Evolutionary conservation across 1,140 invertebrate genomes (phyloP).

Genomic region (Eumaeus atala): DNA sequence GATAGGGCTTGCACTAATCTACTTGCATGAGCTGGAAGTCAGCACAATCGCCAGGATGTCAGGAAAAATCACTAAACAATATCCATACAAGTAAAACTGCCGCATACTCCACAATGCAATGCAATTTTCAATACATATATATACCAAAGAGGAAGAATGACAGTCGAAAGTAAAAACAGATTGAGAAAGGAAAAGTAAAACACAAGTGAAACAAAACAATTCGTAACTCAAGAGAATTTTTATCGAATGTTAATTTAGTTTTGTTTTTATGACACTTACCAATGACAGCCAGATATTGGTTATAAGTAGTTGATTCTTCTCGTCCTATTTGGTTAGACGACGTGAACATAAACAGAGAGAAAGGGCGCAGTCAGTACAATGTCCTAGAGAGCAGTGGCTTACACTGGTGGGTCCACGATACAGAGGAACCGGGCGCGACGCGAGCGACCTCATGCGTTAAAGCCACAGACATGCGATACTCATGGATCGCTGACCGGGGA

Average conservation of each 20-base stretch:
- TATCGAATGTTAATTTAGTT: constrained; percentile 68
- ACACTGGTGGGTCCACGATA: constrained; percentile 47
- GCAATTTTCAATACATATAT: constrained; percentile 65
- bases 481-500: too few relatives aligned
- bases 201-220: constrained; percentile 35
- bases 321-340: constrained; percentile 81
- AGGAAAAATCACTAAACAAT: constrained; percentile 48
- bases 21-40: constrained; percentile 45
- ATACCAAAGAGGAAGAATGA: constrained; percentile 48
- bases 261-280: constrained; percentile 82
- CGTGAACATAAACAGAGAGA: constrained; percentile 79
- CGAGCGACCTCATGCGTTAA: constrained; percentile 33
- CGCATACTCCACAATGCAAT: constrained; percentile 71
- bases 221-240: constrained; percentile 63
- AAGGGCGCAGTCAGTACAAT: constrained; percentile 76
- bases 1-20: constrained; percentile 59
- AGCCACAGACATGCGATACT: neutral
- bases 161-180: constrained; percentile 34
- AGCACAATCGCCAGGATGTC: constrained; percentile 42
- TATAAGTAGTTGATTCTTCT: constrained; percentile 90
- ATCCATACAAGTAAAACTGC: constrained; percentile 60
- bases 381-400: constrained; percentile 61
- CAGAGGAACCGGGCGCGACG: constrained; percentile 37
- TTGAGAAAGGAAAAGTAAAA: constrained; percentile 25
- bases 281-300: constrained; percentile 90